A percentile compares a stretch with the other conserved stretches of the same genome.
Evolutionary conservation across 2,888 invertebrate genomes (phyloP).

Genomic region (Acanthosepion lycidas): DNA sequence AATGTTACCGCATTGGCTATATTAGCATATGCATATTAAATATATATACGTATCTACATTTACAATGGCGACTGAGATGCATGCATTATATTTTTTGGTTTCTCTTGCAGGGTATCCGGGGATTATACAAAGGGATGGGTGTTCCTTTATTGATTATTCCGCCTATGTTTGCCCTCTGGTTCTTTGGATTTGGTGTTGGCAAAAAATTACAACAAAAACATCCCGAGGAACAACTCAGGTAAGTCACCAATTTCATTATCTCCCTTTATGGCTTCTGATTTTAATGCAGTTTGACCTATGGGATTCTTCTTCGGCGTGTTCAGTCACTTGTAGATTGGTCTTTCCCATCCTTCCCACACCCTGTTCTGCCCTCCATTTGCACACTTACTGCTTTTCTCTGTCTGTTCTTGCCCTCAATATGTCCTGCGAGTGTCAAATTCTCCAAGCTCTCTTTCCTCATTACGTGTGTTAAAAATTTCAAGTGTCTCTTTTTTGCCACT

Average conservation of each 20-base stretch:
- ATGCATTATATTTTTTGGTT: background rate
- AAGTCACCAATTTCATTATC: slow-evolving; percentile 45
- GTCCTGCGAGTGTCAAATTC: too few species aligned
- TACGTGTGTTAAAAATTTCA: too few species aligned
- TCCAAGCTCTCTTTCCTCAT: too few species aligned
- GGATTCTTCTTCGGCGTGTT: background rate
- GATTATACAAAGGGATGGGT: slow-evolving; percentile 81
- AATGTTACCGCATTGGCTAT: too few species aligned
- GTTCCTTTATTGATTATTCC: slow-evolving; percentile 97
- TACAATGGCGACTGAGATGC: background rate
- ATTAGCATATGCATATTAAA: background rate
- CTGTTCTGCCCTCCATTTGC: too few species aligned
- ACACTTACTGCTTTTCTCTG: too few species aligned
- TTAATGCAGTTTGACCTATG: background rate
- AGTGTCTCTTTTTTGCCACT: too few species aligned
- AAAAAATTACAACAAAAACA: slow-evolving; percentile 84
- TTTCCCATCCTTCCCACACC: too few species aligned
- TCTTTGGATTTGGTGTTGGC: slow-evolving; percentile 95
- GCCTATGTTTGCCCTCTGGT: slow-evolving; percentile 97
- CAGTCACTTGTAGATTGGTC: too few species aligned
- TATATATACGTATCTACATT: background rate
- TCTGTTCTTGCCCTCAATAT: too few species aligned
- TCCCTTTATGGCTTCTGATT: background rate
- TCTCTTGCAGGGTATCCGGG: slow-evolving; percentile 70
- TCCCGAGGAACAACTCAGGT: slow-evolving; percentile 79